Evolutionary conservation across 2,888 invertebrate species (phyloP).

Genomic region (Hetaerina titia): DNA sequence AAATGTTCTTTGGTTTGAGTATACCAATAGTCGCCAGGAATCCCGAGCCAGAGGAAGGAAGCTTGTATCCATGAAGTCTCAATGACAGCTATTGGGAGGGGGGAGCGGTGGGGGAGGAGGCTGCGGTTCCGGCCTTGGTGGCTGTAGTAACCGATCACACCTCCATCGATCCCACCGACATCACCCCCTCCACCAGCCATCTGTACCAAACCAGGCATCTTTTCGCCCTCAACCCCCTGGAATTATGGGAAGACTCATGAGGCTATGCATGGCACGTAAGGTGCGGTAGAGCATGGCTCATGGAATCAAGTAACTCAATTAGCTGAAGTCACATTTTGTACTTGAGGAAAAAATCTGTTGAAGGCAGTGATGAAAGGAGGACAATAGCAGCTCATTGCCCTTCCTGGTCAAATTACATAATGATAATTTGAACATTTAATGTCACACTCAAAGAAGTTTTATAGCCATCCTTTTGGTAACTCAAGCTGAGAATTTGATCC

Average conservation of each 20-base stretch:
- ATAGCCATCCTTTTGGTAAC: conserved; percentile 49
- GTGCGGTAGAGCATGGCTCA: conserved; percentile 35
- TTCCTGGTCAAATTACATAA: conserved; percentile 42
- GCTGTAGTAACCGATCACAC: conserved; percentile 56
- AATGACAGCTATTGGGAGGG: conserved; percentile 85
- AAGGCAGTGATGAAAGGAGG: conserved; percentile 8
- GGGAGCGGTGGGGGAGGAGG: conserved; percentile 71
- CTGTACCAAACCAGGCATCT: background rate
- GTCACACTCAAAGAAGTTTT: conserved; percentile 41
- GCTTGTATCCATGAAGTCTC: conserved; percentile 88
- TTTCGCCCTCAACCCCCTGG: background rate
- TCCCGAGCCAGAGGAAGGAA: conserved; percentile 89
- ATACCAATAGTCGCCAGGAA: conserved; percentile 91
- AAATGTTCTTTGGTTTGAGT: conserved; percentile 96
- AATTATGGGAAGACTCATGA: conserved; percentile 46
- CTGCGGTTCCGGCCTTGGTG: conserved; percentile 66
- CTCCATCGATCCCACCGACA: conserved; percentile 49
- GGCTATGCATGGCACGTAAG: conserved; percentile 53
- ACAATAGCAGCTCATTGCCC: conserved; percentile 34
- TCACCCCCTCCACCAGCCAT: conserved; percentile 59
- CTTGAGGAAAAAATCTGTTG: background rate
- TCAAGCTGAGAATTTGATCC: conserved; percentile 50
- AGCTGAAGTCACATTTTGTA: background rate
- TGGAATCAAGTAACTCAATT: background rate
- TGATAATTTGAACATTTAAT: conserved; percentile 29